Conservation (phyloP, 2,888 invertebrate genomes). For the Trilocha varians region DNA sequence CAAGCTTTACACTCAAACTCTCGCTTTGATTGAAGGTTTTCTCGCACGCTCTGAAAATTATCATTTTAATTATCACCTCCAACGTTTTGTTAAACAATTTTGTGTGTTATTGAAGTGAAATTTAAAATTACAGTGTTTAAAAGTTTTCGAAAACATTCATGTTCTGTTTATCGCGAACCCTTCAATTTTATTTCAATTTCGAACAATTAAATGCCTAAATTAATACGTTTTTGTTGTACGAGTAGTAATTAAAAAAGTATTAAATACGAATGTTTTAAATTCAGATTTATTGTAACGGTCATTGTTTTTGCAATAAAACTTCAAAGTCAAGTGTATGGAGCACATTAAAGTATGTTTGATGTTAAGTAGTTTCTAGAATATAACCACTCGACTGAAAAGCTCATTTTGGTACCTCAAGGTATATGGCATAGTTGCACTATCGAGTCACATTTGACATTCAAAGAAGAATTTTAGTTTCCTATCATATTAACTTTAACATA, state of each 20-base stretch:
- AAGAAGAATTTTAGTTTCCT: too few relatives aligned
- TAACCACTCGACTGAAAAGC: too few relatives aligned
- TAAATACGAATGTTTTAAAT: not conserved
- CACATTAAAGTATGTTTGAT: too few relatives aligned
- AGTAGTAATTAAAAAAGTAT: not conserved
- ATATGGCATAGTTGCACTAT: too few relatives aligned
- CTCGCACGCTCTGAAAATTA: slow-evolving; percentile 38
- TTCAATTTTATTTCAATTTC: not conserved
- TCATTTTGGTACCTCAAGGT: too few relatives aligned
- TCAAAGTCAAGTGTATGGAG: too few relatives aligned
- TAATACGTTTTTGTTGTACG: too few relatives aligned
- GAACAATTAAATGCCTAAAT: not conserved
- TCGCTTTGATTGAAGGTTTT: slow-evolving; percentile 42
- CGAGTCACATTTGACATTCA: too few relatives aligned
- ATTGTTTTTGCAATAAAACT: not conserved
- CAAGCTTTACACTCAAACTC: slow-evolving; percentile 22
- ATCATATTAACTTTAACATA: too few relatives aligned
- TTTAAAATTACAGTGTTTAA: slow-evolving; percentile 11
- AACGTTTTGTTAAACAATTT: slow-evolving; percentile 30
- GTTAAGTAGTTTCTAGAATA: too few relatives aligned
- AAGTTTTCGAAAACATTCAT: slow-evolving; percentile 18
- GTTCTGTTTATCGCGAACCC: slow-evolving; percentile 14
- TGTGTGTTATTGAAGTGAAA: slow-evolving; percentile 29
- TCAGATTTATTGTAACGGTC: not conserved
- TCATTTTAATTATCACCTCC: slow-evolving; percentile 34